Base-by-base conservation (phyloP, 2,113 vertebrate genomes). In the Pseudopodoces humilis region DNA sequence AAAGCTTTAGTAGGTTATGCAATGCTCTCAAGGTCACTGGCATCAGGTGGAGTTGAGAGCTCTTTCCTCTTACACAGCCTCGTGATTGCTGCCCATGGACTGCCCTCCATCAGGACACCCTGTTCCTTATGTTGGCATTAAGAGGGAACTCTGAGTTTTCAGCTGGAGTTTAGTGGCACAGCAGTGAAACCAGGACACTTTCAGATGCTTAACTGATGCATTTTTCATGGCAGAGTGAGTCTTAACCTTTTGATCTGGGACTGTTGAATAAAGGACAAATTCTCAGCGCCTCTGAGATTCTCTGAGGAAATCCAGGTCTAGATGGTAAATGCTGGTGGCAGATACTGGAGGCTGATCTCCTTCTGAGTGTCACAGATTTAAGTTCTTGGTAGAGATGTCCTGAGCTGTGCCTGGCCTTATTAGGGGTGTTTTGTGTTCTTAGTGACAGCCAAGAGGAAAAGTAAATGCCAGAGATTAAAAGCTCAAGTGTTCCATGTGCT, bases 21-120 rank as follows among this genome's bases (percentile, higher is more conserved):
- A 94, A 18, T 35, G 30, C 20, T 56, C 24, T 82, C 88, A 88
- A 94, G 88, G 94, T 94, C 92, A 80, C 23, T 47, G 17, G 72
- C 5, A 10, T 13, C 11, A 21, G 60, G 35, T 27, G 41, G 17
- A 46, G 31, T 25, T 49, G 3, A 3, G 67, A 71, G 67, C 37
- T 35, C 46, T 49, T 84, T 46, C 37, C 20, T 19, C 16, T 27
- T 39, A 1, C 43, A 18, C n/a, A 59, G 39, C 47, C 62, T 44
- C 5, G 2, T 22, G 37, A 43, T 3, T 62, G 37, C 75, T 85
- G 84, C 47, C 50, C 27, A 13, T 3, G 7, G 62, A 8, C 39
- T 53, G 53, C 30, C 47, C 22, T 56, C 28, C 22, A 46, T 67
- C 25, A 50, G 69, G 64, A 74, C 44, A 18, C 13, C 2, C 8